Conservation (phyloP, 2,797 vertebrate genomes). For the Craterocephalus amniculus region DNA sequence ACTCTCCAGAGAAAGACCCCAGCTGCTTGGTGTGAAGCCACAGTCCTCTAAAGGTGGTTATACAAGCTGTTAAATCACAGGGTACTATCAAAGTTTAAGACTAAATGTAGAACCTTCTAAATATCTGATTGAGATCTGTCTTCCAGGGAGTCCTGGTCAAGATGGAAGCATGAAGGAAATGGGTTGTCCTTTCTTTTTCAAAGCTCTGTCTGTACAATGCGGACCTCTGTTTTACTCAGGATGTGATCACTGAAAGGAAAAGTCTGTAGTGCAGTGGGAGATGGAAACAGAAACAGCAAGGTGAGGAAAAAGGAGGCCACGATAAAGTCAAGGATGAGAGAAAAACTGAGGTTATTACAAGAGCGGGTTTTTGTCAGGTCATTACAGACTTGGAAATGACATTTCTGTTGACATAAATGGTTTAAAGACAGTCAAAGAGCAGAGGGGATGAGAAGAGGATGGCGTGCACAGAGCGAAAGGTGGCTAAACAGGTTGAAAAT, state of each 20-base stretch:
- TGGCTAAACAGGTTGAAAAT: slow-evolving; percentile 32
- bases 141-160: too few species aligned
- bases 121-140: too few species aligned
- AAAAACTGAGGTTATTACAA: slow-evolving; percentile 27
- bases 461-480: slow-evolving; percentile 1
- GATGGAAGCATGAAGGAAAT: too few species aligned
- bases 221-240: not conserved
- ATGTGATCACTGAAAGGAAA: not conserved
- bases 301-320: slow-evolving; percentile 16
- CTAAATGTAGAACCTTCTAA: too few species aligned
- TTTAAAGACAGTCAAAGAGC: slow-evolving; percentile 19
- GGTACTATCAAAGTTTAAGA: not conserved
- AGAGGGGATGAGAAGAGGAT: slow-evolving; percentile 12
- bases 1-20: too few species aligned
- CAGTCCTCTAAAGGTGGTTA: not conserved
- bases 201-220: too few species aligned
- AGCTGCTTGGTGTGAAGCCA: too few species aligned
- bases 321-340: not conserved
- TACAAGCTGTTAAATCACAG: not conserved
- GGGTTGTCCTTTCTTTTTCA: too few species aligned
- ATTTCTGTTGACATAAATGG: slow-evolving; percentile 20
- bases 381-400: slow-evolving; percentile 44
- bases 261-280: not conserved
- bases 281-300: slow-evolving; percentile 44
- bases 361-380: slow-evolving; percentile 27